phyloP scores from a whole-genome alignment of 2,797 vertebrate genomes.

The Pantherophis vulpinus region DNA sequence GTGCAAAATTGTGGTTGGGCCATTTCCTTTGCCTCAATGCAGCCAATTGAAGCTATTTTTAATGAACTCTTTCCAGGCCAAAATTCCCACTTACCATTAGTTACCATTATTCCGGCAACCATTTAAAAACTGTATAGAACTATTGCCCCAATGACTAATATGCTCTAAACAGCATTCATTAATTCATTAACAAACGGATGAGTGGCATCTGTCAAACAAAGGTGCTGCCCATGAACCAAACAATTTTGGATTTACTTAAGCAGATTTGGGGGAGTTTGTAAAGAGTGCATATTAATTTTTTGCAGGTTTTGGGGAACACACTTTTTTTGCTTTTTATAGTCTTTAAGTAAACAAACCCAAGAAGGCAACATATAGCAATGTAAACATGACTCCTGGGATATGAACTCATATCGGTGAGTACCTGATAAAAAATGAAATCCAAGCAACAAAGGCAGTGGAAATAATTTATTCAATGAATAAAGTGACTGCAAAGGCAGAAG shows the following conservation, averaged over 20 bases:
- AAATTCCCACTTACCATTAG: background rate
- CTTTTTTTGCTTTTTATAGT: background rate
- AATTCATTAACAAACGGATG: background rate
- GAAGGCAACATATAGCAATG: background rate
- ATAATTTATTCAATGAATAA: slow-evolving; percentile 9
- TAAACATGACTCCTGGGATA: background rate
- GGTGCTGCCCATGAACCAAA: background rate
- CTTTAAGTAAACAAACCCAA: background rate
- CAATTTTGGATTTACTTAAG: background rate
- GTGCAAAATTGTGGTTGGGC: background rate
- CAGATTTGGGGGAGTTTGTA: background rate
- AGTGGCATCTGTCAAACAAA: background rate
- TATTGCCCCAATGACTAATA: background rate
- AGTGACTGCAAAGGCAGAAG: background rate
- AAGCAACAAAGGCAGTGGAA: background rate
- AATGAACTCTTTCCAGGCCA: background rate
- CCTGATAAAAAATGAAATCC: background rate
- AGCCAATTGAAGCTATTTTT: background rate
- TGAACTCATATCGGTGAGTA: background rate
- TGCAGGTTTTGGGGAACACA: background rate
- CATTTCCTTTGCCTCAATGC: background rate
- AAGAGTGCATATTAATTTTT: background rate
- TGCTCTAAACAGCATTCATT: background rate
- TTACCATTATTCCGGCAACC: background rate
- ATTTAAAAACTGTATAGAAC: background rate